These are phyloP conservation scores for Acronicta alni DNA, from an alignment of 2,888 invertebrate species.

Conservation along the genomic window DNA sequence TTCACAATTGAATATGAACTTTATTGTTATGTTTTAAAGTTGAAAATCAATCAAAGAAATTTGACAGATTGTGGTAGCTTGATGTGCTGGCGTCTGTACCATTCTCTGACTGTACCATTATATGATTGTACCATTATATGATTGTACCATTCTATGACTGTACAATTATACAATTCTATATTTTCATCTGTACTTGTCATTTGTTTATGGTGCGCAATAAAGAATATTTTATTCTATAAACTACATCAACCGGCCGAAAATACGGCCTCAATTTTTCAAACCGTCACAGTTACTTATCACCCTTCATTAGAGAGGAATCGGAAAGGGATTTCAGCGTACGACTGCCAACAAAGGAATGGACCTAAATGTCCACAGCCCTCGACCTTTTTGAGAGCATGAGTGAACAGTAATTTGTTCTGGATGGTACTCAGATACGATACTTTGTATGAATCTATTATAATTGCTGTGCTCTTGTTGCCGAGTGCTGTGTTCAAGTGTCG, in stretches of 20 bases:
- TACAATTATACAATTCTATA: too few relatives aligned
- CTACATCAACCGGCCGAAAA: background rate
- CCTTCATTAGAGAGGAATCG: constrained; percentile 45
- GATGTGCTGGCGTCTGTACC: too few relatives aligned
- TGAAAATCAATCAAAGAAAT: too few relatives aligned
- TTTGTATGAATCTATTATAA: constrained; percentile 41
- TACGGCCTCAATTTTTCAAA: background rate
- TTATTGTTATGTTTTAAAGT: too few relatives aligned
- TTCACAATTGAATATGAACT: too few relatives aligned
- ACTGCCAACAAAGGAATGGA: constrained; percentile 41
- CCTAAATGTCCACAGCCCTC: constrained; percentile 43
- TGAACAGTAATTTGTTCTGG: constrained; percentile 49
- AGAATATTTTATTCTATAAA: too few relatives aligned
- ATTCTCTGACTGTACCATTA: too few relatives aligned
- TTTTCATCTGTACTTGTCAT: too few relatives aligned
- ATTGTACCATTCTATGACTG: too few relatives aligned
- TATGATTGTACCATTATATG: too few relatives aligned
- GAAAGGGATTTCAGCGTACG: constrained; percentile 43
- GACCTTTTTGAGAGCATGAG: constrained; percentile 55
- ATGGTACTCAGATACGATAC: constrained; percentile 36
- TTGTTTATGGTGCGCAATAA: too few relatives aligned
- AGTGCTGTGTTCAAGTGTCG: background rate
- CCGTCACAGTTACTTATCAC: constrained; percentile 24
- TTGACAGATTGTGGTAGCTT: too few relatives aligned
- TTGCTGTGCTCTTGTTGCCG: constrained; percentile 18